Evolutionary conservation across 2,888 invertebrate genomes (phyloP).

Genomic region (Teinopalpus imperialis): DNA sequence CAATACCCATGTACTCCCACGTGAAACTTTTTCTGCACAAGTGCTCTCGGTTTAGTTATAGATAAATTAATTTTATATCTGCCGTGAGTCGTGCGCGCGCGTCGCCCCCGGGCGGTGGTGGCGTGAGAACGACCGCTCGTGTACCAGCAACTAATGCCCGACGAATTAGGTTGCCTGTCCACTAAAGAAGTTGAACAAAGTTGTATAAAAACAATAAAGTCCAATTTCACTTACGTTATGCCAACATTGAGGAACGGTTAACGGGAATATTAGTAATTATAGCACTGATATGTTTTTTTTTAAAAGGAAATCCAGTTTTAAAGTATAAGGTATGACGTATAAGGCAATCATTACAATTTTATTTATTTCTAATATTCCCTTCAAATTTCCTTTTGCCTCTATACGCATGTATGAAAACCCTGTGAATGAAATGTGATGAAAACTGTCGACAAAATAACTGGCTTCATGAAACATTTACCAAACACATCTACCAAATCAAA

Average conservation of each 20-base stretch:
- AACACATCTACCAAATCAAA: too few species aligned
- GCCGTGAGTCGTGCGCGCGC: constrained; percentile 67
- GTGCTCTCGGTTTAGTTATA: constrained; percentile 60
- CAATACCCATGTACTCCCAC: constrained; percentile 20
- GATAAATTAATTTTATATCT: constrained; percentile 81
- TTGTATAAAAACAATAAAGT: background rate
- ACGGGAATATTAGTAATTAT: too few species aligned
- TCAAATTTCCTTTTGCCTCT: too few species aligned
- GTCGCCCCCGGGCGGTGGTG: constrained; percentile 71
- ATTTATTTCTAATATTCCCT: too few species aligned
- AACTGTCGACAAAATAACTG: too few species aligned
- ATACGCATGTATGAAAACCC: too few species aligned
- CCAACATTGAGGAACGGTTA: background rate
- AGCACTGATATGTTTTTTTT: too few species aligned
- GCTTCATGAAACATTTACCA: too few species aligned
- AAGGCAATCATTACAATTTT: too few species aligned
- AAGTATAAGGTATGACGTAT: too few species aligned
- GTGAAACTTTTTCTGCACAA: constrained; percentile 16
- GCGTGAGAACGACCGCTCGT: constrained; percentile 67
- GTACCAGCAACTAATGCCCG: constrained; percentile 26
- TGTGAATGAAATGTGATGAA: too few species aligned
- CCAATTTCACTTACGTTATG: background rate
- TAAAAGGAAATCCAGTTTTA: too few species aligned
- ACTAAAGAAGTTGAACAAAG: constrained; percentile 12
- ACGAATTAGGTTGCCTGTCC: constrained; percentile 21